A percentile compares a stretch with the other conserved stretches of the same genome.
Evolutionary conservation across 1,140 invertebrate genomes (phyloP).

Genomic region (Armadillidium nasatum): DNA sequence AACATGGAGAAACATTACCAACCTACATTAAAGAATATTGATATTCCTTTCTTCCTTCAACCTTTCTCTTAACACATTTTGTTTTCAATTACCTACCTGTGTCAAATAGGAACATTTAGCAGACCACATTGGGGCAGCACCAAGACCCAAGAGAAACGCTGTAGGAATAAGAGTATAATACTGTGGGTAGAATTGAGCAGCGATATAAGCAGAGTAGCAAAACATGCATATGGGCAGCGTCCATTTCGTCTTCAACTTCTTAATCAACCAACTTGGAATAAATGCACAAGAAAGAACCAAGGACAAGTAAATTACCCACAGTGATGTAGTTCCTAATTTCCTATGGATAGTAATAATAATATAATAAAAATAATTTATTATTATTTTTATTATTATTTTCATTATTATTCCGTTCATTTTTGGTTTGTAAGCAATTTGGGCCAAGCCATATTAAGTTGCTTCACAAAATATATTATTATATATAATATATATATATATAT

Average conservation of each 20-base stretch:
- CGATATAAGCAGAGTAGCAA: slow-evolving; percentile 90
- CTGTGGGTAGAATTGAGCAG: slow-evolving; percentile 81
- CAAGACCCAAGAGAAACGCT: slow-evolving; percentile 74
- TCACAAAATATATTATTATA: too few relatives aligned
- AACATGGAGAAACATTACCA: too few relatives aligned
- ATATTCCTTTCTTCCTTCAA: too few relatives aligned
- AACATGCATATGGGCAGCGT: slow-evolving; percentile 84
- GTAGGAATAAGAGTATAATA: slow-evolving; percentile 90
- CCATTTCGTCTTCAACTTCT: slow-evolving; percentile 88
- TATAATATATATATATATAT: too few relatives aligned
- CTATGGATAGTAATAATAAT: too few relatives aligned
- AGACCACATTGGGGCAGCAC: slow-evolving; percentile 93
- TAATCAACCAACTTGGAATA: slow-evolving; percentile 81
- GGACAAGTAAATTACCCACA: slow-evolving; percentile 80
- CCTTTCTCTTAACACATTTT: too few relatives aligned
- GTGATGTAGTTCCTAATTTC: slow-evolving; percentile 67
- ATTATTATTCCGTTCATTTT: too few relatives aligned
- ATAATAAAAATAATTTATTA: background rate
- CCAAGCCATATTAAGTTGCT: too few relatives aligned
- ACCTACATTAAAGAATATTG: too few relatives aligned
- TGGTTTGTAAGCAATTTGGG: too few relatives aligned
- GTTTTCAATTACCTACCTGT: slow-evolving; percentile 52
- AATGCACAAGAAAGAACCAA: slow-evolving; percentile 88
- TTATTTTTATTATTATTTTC: too few relatives aligned
- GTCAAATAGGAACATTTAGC: slow-evolving; percentile 93